Evolutionary conservation across 2,113 vertebrate species (phyloP).

Genomic region (Notothenia rossii): DNA sequence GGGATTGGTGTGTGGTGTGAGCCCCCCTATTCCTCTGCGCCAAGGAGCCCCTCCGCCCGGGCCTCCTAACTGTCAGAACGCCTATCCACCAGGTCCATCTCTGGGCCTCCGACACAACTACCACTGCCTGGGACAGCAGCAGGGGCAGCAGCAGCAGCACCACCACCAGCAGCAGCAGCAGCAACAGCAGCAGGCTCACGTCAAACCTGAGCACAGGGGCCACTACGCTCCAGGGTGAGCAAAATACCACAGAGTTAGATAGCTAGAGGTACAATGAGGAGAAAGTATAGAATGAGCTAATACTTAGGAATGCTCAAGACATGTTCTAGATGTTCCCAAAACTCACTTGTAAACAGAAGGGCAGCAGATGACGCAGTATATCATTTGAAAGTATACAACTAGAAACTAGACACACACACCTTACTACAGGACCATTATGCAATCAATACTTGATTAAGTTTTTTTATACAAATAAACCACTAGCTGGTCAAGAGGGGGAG

Average conservation of each 20-base stretch:
- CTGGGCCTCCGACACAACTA: slow-evolving; percentile 89
- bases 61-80: slow-evolving; percentile 82
- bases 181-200: slow-evolving; percentile 81
- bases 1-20: slow-evolving; percentile 85
- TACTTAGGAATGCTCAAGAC: slow-evolving; percentile 20
- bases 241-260: neutral
- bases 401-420: slow-evolving; percentile 30
- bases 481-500: slow-evolving; percentile 48
- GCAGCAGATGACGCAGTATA: slow-evolving; percentile 2
- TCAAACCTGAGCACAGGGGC: slow-evolving; percentile 94
- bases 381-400: neutral
- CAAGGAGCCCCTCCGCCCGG: slow-evolving; percentile 76
- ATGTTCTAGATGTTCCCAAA: neutral
- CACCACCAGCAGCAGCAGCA: slow-evolving; percentile 81
- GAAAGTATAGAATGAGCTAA: neutral
- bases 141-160: slow-evolving; percentile 79
- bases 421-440: slow-evolving; percentile 38
- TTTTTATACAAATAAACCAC: slow-evolving; percentile 63
- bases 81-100: slow-evolving; percentile 83
- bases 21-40: slow-evolving; percentile 82
- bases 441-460: slow-evolving; percentile 57
- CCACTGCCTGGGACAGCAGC: slow-evolving; percentile 86
- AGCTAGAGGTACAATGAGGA: slow-evolving; percentile 7
- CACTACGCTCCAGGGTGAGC: slow-evolving; percentile 95
- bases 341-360: slow-evolving; percentile 6